Conservation (phyloP, 2,113 vertebrate genomes). For the Butastur rufipennis region DNA sequence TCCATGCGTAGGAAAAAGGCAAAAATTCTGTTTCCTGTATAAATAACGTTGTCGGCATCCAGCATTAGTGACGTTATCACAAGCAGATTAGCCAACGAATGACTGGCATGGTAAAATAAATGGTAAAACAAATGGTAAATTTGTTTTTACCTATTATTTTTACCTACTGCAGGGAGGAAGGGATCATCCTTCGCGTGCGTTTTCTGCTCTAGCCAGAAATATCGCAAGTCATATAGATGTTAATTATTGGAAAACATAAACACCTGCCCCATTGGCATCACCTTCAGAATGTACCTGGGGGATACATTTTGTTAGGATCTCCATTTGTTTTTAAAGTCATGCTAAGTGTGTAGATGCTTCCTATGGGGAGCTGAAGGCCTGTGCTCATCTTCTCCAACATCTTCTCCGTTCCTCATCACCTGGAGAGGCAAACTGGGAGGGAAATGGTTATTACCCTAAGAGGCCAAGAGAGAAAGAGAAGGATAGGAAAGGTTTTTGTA, state of each 20-base stretch:
- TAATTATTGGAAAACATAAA: not conserved
- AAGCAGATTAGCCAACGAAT: not conserved
- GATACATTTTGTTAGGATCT: not conserved
- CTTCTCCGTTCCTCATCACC: too few relatives aligned
- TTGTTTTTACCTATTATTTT: not conserved
- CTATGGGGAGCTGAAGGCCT: rapidly evolving
- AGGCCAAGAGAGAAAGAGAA: not conserved
- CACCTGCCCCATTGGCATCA: rapidly evolving
- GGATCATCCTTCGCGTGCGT: rapidly evolving
- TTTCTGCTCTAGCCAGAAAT: not conserved
- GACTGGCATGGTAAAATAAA: not conserved
- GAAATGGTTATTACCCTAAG: rapidly evolving
- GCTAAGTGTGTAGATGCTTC: not conserved
- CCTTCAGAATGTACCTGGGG: rapidly evolving
- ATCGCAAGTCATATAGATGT: rapidly evolving
- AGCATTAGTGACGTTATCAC: too few relatives aligned
- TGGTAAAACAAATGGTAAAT: not conserved
- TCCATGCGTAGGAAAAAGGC: rapidly evolving
- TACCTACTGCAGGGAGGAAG: not conserved
- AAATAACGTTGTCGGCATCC: not conserved
- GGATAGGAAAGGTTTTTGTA: not conserved
- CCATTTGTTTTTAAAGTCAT: rapidly evolving
- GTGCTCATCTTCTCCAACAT: not conserved
- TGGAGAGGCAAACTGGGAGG: not conserved
- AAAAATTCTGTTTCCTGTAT: not conserved